Conservation (phyloP, 1,140 invertebrate species). For the Calephelis virginiensis region DNA sequence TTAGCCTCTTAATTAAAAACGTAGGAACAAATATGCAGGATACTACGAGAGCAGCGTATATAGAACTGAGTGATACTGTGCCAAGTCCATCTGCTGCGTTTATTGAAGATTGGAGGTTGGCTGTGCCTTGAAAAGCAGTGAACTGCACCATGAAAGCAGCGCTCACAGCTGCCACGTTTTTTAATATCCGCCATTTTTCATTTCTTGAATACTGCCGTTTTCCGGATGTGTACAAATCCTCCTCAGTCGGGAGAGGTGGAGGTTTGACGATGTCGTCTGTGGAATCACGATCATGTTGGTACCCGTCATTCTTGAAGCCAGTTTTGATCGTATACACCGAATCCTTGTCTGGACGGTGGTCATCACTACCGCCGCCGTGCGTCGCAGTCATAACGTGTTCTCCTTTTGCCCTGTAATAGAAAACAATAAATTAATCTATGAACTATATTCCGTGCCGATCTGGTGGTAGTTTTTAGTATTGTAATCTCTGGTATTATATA, state of each 20-base stretch:
- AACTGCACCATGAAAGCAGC: conserved; percentile 95
- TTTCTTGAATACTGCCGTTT: conserved; percentile 87
- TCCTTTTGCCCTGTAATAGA: conserved; percentile 55
- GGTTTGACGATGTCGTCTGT: conserved; percentile 81
- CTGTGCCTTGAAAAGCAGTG: conserved; percentile 93
- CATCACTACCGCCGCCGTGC: conserved; percentile 71
- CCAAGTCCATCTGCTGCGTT: conserved; percentile 91
- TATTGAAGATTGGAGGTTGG: conserved; percentile 93
- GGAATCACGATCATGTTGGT: conserved; percentile 80
- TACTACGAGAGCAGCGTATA: conserved; percentile 93
- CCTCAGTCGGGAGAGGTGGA: conserved; percentile 80
- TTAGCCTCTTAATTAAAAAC: conserved; percentile 91
- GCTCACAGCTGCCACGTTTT: conserved; percentile 92
- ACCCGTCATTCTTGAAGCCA: conserved; percentile 84
- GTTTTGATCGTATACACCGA: conserved; percentile 62
- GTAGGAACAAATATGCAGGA: conserved; percentile 96
- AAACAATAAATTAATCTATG: background rate
- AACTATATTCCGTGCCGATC: no score
- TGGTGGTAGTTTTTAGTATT: no score
- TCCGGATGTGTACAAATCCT: conserved; percentile 82
- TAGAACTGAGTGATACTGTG: conserved; percentile 89
- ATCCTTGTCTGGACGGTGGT: conserved; percentile 66
- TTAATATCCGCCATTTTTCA: conserved; percentile 92
- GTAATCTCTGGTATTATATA: no score
- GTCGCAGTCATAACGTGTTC: conserved; percentile 71